A percentile compares a stretch with the other conserved stretches of the same genome.
These are phyloP conservation scores for Rhagonycha fulva DNA, from an alignment of 2,888 invertebrate genomes.

Conservation along the genomic window DNA sequence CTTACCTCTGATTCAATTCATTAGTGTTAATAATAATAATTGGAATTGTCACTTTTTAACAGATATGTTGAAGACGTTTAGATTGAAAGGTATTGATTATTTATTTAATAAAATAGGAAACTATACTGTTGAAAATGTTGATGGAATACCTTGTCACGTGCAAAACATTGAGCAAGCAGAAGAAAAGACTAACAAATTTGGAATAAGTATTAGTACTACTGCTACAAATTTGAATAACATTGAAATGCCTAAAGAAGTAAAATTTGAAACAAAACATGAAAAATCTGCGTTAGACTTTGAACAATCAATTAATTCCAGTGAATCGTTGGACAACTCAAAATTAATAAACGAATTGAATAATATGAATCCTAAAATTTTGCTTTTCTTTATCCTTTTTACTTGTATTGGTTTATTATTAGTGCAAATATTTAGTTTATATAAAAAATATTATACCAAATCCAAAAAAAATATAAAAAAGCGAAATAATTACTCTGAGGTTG, in stretches of 20 bases:
- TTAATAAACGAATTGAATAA: neutral
- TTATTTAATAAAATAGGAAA: neutral
- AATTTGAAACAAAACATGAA: neutral
- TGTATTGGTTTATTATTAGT: neutral
- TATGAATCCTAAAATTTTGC: neutral
- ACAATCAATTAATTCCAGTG: neutral
- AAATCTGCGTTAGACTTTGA: neutral
- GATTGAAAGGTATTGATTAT: neutral
- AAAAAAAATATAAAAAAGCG: neutral
- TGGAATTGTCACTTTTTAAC: neutral
- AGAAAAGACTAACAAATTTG: neutral
- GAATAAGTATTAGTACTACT: neutral
- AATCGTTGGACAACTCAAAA: neutral
- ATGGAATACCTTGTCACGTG: neutral
- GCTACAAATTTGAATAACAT: neutral
- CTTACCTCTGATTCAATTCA: neutral
- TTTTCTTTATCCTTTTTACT: neutral
- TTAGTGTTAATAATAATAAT: neutral
- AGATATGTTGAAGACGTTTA: neutral
- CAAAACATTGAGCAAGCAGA: neutral
- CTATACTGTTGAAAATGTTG: neutral
- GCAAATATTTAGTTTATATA: neutral
- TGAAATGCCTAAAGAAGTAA: neutral
- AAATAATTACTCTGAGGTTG: neutral
- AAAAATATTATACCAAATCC: neutral